Conservation (phyloP, 1,140 invertebrate genomes). For the Cydia pomonella region DNA sequence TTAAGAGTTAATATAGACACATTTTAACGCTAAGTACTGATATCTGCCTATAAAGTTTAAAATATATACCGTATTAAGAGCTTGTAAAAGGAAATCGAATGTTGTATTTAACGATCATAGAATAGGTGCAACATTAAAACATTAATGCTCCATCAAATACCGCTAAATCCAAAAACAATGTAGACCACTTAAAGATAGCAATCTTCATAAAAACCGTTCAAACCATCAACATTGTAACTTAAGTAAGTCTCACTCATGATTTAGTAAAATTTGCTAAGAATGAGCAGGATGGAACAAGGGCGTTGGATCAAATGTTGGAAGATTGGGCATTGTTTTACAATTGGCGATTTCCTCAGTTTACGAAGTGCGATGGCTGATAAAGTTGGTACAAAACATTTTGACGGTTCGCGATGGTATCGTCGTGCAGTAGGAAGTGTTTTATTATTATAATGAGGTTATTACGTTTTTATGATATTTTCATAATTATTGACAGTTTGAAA, state of each 20-base stretch:
- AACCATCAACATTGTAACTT: not conserved
- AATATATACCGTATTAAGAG: not conserved
- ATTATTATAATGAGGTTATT: constrained; percentile 30
- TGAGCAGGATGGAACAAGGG: constrained; percentile 37
- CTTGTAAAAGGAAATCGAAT: constrained; percentile 1
- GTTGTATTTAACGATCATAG: not conserved
- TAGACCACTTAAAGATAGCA: constrained; percentile 29
- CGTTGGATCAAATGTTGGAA: constrained; percentile 51
- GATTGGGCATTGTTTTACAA: constrained; percentile 42
- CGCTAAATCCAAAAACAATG: constrained; percentile 30
- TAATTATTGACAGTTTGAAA: constrained; percentile 3
- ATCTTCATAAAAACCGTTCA: constrained; percentile 8
- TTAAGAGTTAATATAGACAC: not conserved
- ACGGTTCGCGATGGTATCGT: constrained; percentile 43
- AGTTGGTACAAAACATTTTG: constrained; percentile 69
- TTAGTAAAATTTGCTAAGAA: constrained; percentile 39
- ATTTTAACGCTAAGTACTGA: not conserved
- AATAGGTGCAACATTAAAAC: constrained; percentile 19
- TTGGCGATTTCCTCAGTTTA: constrained; percentile 70
- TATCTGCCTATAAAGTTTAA: not conserved
- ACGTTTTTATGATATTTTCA: not conserved
- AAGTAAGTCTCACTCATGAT: not conserved
- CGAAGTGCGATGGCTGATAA: constrained; percentile 61
- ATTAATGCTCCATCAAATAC: constrained; percentile 30
- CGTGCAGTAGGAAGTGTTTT: constrained; percentile 16